phyloP scores from a whole-genome alignment of 2,797 vertebrate genomes.

The Pseudopleuronectes americanus region DNA sequence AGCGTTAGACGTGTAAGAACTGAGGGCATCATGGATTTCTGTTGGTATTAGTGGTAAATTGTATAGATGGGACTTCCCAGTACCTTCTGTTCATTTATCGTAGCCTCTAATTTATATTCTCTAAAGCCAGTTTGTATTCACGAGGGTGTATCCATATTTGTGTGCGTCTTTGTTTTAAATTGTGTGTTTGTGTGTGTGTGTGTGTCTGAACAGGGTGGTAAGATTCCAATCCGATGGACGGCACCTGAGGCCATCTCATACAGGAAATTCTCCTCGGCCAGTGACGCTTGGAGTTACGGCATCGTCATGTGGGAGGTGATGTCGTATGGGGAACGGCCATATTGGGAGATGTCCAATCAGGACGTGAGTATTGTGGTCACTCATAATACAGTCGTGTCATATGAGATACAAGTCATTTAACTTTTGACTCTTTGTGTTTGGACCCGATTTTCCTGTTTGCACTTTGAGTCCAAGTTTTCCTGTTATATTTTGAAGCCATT shows the following conservation, averaged over 20 bases:
- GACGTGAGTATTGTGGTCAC: conserved; percentile 87
- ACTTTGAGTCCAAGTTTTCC: too few relatives aligned
- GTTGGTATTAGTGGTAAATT: too few relatives aligned
- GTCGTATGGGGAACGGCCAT: conserved; percentile 96
- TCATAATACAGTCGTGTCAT: not conserved
- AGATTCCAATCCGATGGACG: conserved; percentile 97
- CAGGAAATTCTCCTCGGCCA: conserved; percentile 95
- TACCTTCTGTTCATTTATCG: too few relatives aligned
- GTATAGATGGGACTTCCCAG: too few relatives aligned
- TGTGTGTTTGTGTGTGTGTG: conserved; percentile 13
- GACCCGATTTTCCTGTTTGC: too few relatives aligned
- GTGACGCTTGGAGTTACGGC: conserved; percentile 95
- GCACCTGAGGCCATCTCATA: conserved; percentile 97
- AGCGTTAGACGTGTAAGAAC: too few relatives aligned
- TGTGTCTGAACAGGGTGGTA: conserved; percentile 87
- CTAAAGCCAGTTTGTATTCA: too few relatives aligned
- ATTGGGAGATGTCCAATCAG: conserved; percentile 99
- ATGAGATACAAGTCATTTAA: too few relatives aligned
- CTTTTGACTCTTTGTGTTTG: too few relatives aligned
- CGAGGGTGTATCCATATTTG: not conserved
- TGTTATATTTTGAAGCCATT: too few relatives aligned
- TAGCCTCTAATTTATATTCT: too few relatives aligned
- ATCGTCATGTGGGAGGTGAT: conserved; percentile 99
- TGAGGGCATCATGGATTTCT: too few relatives aligned
- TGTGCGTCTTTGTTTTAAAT: not conserved